Conservation (phyloP, 2,797 vertebrate genomes). For the Argya squamiceps region DNA sequence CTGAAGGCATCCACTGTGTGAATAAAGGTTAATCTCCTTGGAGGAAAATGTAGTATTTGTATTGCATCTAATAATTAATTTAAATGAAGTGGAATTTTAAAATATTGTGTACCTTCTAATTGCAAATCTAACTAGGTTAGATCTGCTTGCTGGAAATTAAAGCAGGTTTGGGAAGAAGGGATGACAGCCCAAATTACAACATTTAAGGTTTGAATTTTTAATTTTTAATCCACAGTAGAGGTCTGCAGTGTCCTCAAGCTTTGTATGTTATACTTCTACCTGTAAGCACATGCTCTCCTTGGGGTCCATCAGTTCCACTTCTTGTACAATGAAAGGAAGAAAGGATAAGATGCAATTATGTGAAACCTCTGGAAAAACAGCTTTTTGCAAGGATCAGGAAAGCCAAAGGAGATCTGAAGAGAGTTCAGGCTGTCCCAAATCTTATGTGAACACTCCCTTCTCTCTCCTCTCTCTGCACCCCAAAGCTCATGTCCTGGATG, state of each 20-base stretch:
- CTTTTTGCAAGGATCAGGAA: neutral
- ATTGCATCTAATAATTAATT: neutral
- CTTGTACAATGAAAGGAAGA: neutral
- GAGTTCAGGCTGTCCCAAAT: neutral
- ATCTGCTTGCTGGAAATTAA: neutral
- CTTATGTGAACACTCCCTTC: neutral
- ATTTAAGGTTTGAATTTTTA: neutral
- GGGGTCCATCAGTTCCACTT: neutral
- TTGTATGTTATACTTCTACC: neutral
- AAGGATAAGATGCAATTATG: neutral
- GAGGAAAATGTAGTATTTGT: neutral
- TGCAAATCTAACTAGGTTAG: neutral
- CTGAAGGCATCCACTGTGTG: neutral
- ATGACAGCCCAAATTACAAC: neutral
- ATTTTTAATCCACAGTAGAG: neutral
- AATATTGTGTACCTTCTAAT: neutral
- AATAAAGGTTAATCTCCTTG: slow-evolving; percentile 36
- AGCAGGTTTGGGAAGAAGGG: neutral
- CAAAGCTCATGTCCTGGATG: neutral
- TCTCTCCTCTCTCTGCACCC: neutral
- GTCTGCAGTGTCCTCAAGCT: neutral
- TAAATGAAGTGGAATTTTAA: neutral
- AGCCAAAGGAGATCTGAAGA: neutral
- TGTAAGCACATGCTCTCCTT: neutral
- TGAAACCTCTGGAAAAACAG: neutral